Base-by-base conservation (phyloP, 2,797 vertebrate species). In the Lerista edwardsae region DNA sequence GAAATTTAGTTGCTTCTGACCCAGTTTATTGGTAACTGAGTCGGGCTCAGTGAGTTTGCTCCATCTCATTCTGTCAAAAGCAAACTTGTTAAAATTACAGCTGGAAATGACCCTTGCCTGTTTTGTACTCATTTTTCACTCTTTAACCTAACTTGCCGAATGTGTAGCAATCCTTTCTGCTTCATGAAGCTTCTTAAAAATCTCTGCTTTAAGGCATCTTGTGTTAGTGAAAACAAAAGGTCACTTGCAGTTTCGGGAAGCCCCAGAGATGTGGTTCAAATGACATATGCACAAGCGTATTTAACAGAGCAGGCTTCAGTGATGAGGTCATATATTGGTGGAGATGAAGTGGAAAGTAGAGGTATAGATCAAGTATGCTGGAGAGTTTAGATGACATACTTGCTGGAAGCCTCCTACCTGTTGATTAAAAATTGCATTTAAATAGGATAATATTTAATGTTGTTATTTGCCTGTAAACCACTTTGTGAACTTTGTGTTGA, bases 191-290 rank as follows among this genome's bases (percentile, higher is more conserved):
- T 69, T 75, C 39, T 64, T 62, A 44, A 91, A 62, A 1, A 1
- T 74, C 71, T 82, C 71, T 85, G 17, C 25, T 78, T 7, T n/a
- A 81, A 73, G 81, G 64, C 57, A 64, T 1, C 61, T 87, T 88
- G 59, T 88, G 55, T 87, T 65, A 85, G 23, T 61, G 41, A 41
- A 82, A 86, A 79, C 89, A 78, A 90, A 83, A 93, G 82, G 65
- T 84, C 82, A 89, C 71, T 36, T n/a, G 57, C 10, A 73, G 84
- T 31, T 86, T 86, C 72, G 67, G 68, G 72, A 64, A 86, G 34
- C 75, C 57, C 31, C 61, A 74, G 57, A 51, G 69, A 76, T 68
- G 71, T 1, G 0, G 41, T 79, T 91, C 41, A 62, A 75, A 72
- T 86, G 62, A 82, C 69, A 90, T 87, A 36, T 91, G 61, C 72